These are phyloP conservation scores for Rhinoptilus africanus DNA, from an alignment of 2,113 vertebrate genomes.

Conservation along the genomic window DNA sequence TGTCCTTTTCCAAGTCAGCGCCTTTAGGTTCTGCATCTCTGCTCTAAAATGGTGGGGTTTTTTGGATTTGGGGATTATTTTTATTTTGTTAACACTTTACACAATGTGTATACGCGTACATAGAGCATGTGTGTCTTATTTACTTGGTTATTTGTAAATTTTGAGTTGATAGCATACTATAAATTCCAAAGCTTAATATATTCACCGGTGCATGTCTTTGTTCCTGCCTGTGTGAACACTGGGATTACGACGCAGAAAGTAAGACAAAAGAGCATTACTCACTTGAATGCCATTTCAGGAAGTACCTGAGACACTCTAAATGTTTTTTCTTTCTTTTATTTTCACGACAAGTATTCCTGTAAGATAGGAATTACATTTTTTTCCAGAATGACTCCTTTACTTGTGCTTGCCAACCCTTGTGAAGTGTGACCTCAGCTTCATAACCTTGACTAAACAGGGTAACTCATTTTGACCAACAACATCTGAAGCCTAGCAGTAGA, in stretches of 20 bases:
- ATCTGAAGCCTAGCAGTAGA: background rate
- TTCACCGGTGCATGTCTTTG: conserved; percentile 7
- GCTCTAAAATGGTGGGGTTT: background rate
- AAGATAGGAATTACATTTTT: background rate
- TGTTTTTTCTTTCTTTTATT: background rate
- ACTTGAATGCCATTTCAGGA: conserved; percentile 41
- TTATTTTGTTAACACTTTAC: background rate
- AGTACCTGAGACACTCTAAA: conserved; percentile 51
- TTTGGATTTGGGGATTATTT: background rate
- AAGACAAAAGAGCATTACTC: conserved; percentile 50
- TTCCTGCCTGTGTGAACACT: conserved; percentile 38
- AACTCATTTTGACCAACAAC: background rate
- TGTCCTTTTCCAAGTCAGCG: background rate
- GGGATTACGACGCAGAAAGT: background rate
- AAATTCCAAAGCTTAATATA: conserved; percentile 27
- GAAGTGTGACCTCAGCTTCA: background rate
- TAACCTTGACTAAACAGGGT: conserved; percentile 2
- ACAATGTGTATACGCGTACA: background rate
- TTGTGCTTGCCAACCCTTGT: background rate
- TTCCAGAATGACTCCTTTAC: background rate
- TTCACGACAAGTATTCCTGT: conserved; percentile 9
- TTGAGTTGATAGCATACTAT: conserved; percentile 6
- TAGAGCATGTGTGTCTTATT: background rate
- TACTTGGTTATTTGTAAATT: conserved; percentile 20
- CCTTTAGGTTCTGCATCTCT: background rate